These are phyloP conservation scores for Arrhamphus sclerolepis DNA, from an alignment of 2,797 vertebrate genomes.

Conservation along the genomic window DNA sequence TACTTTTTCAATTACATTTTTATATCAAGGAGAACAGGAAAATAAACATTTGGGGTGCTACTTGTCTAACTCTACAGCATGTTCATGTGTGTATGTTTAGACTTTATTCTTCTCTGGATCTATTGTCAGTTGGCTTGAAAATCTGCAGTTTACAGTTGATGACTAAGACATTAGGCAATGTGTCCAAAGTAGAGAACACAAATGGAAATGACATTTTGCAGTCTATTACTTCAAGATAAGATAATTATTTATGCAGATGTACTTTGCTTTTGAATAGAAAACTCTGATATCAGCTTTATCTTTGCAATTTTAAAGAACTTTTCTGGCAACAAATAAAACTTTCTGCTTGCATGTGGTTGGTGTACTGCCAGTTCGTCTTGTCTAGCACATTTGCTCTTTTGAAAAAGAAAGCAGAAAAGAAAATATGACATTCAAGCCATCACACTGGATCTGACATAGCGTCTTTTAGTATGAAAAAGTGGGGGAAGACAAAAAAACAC, in stretches of 20 bases:
- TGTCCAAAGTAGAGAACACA: neutral
- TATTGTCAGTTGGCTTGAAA: no score
- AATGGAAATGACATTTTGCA: neutral
- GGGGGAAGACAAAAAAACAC: conserved; percentile 22
- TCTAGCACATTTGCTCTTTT: conserved; percentile 41
- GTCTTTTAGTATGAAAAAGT: conserved; percentile 57
- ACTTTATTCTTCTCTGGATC: no score
- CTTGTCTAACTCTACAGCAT: no score
- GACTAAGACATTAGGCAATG: no score
- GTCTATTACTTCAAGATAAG: neutral
- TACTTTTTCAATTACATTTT: no score
- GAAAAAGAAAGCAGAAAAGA: conserved; percentile 31
- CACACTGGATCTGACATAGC: conserved; percentile 50
- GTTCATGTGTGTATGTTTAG: no score
- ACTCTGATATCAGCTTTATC: conserved; percentile 35
- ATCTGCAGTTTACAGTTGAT: no score
- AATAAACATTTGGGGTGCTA: no score
- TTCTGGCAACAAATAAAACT: conserved; percentile 64
- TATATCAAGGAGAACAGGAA: no score
- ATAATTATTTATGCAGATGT: neutral
- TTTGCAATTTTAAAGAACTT: conserved; percentile 58
- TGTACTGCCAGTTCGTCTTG: conserved; percentile 34
- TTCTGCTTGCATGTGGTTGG: conserved; percentile 40
- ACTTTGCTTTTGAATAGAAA: conserved; percentile 16
- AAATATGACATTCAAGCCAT: conserved; percentile 56